These are phyloP conservation scores for Phymastichus coffea DNA, from an alignment of 1,140 invertebrate genomes.

Conservation along the genomic window DNA sequence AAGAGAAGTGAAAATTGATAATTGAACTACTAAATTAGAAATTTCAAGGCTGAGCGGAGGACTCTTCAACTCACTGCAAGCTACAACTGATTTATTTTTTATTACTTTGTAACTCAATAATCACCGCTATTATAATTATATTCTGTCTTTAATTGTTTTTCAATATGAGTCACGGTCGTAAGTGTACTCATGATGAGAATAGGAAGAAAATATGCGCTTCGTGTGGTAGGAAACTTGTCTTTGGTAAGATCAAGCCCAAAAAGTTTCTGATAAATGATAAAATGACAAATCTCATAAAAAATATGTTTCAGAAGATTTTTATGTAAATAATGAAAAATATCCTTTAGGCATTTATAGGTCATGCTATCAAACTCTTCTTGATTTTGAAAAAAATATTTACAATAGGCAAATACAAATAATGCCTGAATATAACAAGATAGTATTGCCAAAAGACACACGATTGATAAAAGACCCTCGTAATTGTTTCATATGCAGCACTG, in stretches of 20 bases:
- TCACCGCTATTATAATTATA: too few relatives aligned
- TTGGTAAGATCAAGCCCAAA: neutral
- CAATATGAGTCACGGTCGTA: conserved; percentile 7
- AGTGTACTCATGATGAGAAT: conserved; percentile 37
- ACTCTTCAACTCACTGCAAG: too few relatives aligned
- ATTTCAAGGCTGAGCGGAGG: too few relatives aligned
- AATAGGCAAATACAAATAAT: too few relatives aligned
- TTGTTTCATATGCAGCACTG: neutral
- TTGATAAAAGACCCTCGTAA: neutral
- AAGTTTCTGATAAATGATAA: too few relatives aligned
- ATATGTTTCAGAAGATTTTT: conserved; percentile 1
- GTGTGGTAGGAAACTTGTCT: neutral
- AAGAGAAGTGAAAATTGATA: too few relatives aligned
- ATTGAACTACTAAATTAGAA: too few relatives aligned
- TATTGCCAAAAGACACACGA: conserved; percentile 1
- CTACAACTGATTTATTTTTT: too few relatives aligned
- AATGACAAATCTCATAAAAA: too few relatives aligned
- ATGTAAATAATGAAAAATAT: too few relatives aligned
- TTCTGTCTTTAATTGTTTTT: too few relatives aligned
- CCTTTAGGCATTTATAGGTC: conserved; percentile 6
- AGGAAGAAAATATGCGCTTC: conserved; percentile 1
- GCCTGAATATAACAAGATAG: neutral
- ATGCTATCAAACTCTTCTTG: neutral
- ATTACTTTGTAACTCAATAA: too few relatives aligned
- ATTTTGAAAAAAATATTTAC: neutral